Evolutionary conservation across 2,888 invertebrate genomes (phyloP).

Genomic region (Hydrotaea cyrtoneurina): DNA sequence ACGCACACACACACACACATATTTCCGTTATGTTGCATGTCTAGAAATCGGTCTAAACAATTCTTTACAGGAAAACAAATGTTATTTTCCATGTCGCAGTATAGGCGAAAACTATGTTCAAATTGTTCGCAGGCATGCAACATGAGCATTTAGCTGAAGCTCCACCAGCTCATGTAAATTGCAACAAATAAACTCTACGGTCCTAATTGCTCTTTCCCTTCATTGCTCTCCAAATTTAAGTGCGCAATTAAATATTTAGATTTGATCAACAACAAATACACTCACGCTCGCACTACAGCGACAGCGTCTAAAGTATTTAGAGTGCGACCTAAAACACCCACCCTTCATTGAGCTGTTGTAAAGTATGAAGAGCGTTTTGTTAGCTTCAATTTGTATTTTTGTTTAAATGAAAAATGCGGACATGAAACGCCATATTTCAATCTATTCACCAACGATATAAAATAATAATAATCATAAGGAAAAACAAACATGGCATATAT

Average conservation of each 20-base stretch:
- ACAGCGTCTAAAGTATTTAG: background rate
- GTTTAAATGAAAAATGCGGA: too few species aligned
- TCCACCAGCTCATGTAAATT: constrained; percentile 11
- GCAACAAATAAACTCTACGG: constrained; percentile 35
- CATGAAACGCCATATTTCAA: too few species aligned
- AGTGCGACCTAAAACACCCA: too few species aligned
- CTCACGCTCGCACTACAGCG: background rate
- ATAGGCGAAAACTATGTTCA: background rate
- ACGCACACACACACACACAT: too few species aligned
- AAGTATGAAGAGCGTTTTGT: too few species aligned
- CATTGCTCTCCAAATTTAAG: constrained; percentile 11
- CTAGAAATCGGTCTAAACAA: background rate
- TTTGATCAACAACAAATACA: constrained; percentile 52
- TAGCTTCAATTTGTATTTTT: too few species aligned
- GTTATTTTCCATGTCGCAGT: constrained; percentile 18
- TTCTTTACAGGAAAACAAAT: background rate
- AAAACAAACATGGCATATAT: too few species aligned
- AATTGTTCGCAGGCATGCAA: constrained; percentile 48
- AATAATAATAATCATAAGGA: too few species aligned
- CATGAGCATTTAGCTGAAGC: constrained; percentile 32
- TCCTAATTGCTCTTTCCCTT: background rate
- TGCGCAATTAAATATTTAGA: constrained; percentile 45
- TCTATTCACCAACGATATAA: too few species aligned
- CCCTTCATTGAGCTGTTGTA: too few species aligned
- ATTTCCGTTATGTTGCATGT: too few species aligned